These are phyloP conservation scores for Drosophila tsacasi DNA, from an alignment of 1,140 invertebrate genomes.

Conservation along the genomic window DNA sequence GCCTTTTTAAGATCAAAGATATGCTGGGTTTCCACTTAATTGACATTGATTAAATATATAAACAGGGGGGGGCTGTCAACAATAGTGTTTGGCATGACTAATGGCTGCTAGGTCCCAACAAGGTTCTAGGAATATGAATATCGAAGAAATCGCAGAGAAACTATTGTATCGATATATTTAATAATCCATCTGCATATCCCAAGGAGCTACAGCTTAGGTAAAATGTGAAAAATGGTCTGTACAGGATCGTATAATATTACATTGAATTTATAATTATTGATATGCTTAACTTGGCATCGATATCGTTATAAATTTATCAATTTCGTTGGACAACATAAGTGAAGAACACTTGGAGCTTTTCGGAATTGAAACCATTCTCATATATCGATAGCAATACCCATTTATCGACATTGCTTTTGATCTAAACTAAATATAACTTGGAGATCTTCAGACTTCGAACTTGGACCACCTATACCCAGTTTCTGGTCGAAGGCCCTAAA, in stretches of 20 bases:
- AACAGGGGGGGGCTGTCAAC: neutral
- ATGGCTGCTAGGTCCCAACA: neutral
- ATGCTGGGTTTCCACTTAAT: slow-evolving; percentile 2
- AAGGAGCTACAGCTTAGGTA: neutral
- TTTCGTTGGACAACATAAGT: neutral
- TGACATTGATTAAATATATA: neutral
- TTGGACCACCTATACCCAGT: neutral
- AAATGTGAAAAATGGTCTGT: neutral
- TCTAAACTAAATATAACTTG: neutral
- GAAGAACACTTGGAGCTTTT: neutral
- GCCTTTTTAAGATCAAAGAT: neutral
- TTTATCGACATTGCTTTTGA: neutral
- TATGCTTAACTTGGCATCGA: neutral
- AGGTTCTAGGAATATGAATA: neutral
- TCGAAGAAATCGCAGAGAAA: neutral
- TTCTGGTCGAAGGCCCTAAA: neutral
- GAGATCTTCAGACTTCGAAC: neutral
- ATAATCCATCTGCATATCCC: neutral
- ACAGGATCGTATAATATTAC: too few relatives aligned
- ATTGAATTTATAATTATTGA: neutral
- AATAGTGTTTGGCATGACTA: neutral
- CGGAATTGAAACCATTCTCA: too few relatives aligned
- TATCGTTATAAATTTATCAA: neutral
- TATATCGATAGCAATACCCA: neutral
- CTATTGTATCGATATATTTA: neutral